Conservation (phyloP, 2,888 invertebrate genomes). For the Ornithoptera alexandrae region DNA sequence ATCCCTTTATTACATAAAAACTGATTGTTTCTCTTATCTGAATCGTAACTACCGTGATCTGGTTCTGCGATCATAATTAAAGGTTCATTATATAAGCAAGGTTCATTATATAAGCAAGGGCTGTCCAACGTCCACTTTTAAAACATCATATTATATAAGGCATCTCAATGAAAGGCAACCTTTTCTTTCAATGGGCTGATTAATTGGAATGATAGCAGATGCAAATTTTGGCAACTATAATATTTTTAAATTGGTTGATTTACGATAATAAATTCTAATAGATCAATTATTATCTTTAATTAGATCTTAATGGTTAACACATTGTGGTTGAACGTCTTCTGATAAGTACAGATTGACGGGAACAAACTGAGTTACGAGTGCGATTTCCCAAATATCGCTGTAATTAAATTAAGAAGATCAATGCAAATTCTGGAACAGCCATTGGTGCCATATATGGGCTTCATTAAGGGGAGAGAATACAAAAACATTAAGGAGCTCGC, state of each 20-base stretch:
- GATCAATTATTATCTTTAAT: not conserved
- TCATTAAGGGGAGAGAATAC: constrained; percentile 62
- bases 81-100: constrained; percentile 17
- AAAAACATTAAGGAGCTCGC: constrained; percentile 56
- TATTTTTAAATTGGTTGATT: not conserved
- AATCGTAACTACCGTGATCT: constrained; percentile 8
- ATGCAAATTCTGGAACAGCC: constrained; percentile 70
- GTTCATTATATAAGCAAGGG: constrained; percentile 23
- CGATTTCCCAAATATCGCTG: constrained; percentile 37
- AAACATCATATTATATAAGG: constrained; percentile 23
- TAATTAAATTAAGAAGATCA: constrained; percentile 56
- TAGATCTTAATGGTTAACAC: not conserved
- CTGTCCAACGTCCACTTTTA: constrained; percentile 22
- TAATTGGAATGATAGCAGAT: constrained; percentile 14
- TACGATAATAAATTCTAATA: not conserved
- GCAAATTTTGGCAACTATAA: not conserved
- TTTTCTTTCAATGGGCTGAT: constrained; percentile 9
- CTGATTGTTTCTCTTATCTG: not conserved
- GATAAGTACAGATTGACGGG: not conserved
- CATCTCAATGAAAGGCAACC: constrained; percentile 24
- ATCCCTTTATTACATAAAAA: not conserved
- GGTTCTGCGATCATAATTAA: constrained; percentile 10
- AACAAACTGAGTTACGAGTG: constrained; percentile 19
- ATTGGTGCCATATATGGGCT: constrained; percentile 60
- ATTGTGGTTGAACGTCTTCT: not conserved